phyloP scores from a whole-genome alignment of 1,140 invertebrate species.

The Trinorchestia longiramus region DNA sequence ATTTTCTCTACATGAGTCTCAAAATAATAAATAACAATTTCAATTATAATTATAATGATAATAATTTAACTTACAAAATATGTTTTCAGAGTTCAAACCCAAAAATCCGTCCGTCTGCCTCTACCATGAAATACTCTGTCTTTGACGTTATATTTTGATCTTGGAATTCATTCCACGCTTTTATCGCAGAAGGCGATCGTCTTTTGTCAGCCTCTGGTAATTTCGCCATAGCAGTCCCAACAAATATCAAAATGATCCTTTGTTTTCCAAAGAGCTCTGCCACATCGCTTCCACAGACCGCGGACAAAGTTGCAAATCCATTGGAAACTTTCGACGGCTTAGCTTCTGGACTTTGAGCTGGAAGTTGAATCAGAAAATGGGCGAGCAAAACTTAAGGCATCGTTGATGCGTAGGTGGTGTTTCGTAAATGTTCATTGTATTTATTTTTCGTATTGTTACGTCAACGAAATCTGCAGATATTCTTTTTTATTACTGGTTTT shows the following conservation, averaged over 20 bases:
- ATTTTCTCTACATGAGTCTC: too few relatives aligned
- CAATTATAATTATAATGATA: too few relatives aligned
- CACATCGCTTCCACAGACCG: background rate
- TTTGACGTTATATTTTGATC: too few relatives aligned
- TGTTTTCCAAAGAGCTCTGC: background rate
- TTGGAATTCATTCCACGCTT: background rate
- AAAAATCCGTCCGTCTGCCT: too few relatives aligned
- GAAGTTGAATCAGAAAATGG: background rate
- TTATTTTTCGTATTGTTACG: too few relatives aligned
- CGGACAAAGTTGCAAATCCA: background rate
- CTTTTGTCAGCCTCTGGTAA: background rate
- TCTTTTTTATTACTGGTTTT: too few relatives aligned
- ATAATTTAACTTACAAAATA: too few relatives aligned
- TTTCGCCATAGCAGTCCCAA: background rate
- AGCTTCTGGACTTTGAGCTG: background rate
- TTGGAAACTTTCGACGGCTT: background rate
- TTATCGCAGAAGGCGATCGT: background rate
- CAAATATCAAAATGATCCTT: conserved; percentile 2
- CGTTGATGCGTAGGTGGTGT: background rate
- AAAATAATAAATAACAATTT: too few relatives aligned
- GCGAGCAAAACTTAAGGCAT: background rate
- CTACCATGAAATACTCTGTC: too few relatives aligned
- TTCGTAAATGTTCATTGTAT: background rate
- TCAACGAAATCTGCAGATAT: too few relatives aligned
- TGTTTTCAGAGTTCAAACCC: too few relatives aligned